Base-by-base conservation (phyloP, 2,888 invertebrate species). In the Platycheirus albimanus region DNA sequence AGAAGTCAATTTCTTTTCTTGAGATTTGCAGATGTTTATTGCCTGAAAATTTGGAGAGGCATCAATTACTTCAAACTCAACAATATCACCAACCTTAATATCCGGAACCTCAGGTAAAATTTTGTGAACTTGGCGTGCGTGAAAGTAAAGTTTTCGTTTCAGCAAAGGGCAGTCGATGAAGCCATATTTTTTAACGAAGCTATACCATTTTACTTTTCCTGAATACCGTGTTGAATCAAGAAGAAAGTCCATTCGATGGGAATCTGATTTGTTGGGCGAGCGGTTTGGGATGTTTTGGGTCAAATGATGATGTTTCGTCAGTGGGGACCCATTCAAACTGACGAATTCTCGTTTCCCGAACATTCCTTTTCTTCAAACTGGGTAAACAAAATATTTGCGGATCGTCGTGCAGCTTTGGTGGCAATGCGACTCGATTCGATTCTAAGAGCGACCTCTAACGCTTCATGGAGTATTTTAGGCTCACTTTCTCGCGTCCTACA, bases 401-500 rank as follows among this genome's bases (percentile, higher is more conserved):
- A 10, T n/a, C 49, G 36, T 19, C 10, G n/a, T 24, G 38, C 38
- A 11, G 64, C 51, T 64, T 11, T 33, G 1, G 36, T 49, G 6
- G 66, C 51, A 4, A 11, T 41, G 24, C 51, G 41, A 19, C 28
- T 66, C 0, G 64, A 66, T 51, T 66, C 28, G 0, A 66, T 17
- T 24, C 15, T 36, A 13, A 51, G 24, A 2, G 38, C 38, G 1
- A 28, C 17, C 15, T 66, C 64, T 24, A 66, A 49, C 1, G 51
- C 51, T 24, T 41, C 36, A 10, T 51, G 64, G 13, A 64, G 49
- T 36, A 13, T 20, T 49, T 15, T 20, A 11, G 49, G 64, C 13
- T 51, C 64, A 28, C 24, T 33, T 64, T 51, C 64, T 10, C 51
- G 64, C 4, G 28, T 41, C 17, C 28, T 20, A 24, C 36, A 63